These are phyloP conservation scores for Neodontobutis hainanensis DNA, from an alignment of 2,113 vertebrate species.

Conservation along the genomic window DNA sequence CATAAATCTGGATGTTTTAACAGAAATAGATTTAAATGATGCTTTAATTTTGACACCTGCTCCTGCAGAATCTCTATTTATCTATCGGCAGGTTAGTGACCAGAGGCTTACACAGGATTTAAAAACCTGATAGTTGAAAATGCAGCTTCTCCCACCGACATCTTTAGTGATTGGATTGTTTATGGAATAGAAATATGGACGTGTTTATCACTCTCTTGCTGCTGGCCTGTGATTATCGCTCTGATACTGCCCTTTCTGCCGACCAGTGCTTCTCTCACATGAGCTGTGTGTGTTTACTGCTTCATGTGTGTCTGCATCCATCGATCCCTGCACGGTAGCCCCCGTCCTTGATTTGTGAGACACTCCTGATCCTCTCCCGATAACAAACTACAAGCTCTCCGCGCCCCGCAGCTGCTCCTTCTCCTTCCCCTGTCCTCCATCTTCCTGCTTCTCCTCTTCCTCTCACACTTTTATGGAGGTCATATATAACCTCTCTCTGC, in stretches of 20 bases:
- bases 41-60: too few relatives aligned
- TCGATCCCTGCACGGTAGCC: constrained; percentile 15
- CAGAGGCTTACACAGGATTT: too few relatives aligned
- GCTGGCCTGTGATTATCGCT: background rate
- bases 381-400: constrained; percentile 62
- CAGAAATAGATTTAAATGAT: too few relatives aligned
- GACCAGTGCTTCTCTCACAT: constrained; percentile 11
- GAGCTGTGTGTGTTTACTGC: constrained; percentile 10
- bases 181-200: background rate
- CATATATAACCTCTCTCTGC: constrained; percentile 64
- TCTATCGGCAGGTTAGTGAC: too few relatives aligned
- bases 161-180: too few relatives aligned
- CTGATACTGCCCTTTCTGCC: constrained; percentile 15
- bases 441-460: constrained; percentile 39
- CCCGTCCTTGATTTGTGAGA: constrained; percentile 62
- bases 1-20: too few relatives aligned
- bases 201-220: background rate
- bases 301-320: constrained; percentile 22
- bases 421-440: constrained; percentile 42
- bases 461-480: constrained; percentile 66
- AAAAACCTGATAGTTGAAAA: too few relatives aligned
- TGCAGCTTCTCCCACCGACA: background rate
- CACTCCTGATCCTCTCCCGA: constrained; percentile 45
- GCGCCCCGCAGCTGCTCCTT: constrained; percentile 57
- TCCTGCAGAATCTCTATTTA: too few relatives aligned